A percentile compares a stretch with the other conserved stretches of the same genome.
Evolutionary conservation across 2,113 vertebrate genomes (phyloP).

Genomic region (Sarotherodon lohbergeri): DNA sequence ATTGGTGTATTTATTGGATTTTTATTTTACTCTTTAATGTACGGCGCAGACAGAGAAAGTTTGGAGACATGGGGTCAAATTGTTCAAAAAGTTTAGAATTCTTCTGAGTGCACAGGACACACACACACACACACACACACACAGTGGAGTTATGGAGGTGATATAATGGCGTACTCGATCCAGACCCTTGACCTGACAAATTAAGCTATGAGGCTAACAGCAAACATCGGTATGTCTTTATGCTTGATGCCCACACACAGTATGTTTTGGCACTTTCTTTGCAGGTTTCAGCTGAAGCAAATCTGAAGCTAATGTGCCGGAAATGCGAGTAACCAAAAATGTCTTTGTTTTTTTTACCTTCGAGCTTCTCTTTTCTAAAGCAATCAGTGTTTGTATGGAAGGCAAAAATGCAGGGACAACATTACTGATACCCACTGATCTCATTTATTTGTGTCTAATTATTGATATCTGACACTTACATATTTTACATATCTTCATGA

Average conservation of each 20-base stretch:
- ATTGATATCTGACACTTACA: slow-evolving; percentile 1
- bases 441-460: slow-evolving; percentile 11
- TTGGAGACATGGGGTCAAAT: neutral
- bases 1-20: slow-evolving; percentile 3
- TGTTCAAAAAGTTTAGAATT: neutral
- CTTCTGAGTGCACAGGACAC: neutral
- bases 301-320: neutral
- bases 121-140: neutral
- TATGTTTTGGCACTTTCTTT: neutral
- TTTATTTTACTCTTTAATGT: neutral
- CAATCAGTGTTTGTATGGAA: neutral
- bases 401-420: neutral
- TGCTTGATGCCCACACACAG: neutral
- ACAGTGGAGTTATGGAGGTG: neutral
- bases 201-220: neutral
- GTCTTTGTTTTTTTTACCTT: neutral
- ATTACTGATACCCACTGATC: slow-evolving; percentile 12
- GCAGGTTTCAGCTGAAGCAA: slow-evolving; percentile 1
- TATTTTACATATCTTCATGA: neutral
- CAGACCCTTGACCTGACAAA: neutral
- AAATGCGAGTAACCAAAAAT: slow-evolving; percentile 8
- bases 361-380: neutral
- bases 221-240: neutral
- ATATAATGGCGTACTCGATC: neutral
- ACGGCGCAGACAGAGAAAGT: neutral